Conservation (phyloP, 1,140 invertebrate genomes). For the Manduca sexta region DNA sequence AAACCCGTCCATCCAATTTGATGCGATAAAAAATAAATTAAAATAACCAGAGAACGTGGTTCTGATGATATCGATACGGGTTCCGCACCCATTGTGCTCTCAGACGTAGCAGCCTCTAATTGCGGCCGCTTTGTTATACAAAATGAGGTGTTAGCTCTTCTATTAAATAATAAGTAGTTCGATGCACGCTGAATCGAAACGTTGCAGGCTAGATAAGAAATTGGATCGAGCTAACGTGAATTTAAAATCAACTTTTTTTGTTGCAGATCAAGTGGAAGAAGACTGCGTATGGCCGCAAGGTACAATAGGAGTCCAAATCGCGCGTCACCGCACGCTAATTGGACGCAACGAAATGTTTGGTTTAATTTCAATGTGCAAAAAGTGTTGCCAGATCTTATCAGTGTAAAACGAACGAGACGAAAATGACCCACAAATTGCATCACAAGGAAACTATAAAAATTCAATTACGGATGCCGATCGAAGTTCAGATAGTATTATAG, state of each 20-base stretch:
- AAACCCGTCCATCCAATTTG: conserved; percentile 61
- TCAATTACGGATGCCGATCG: background rate
- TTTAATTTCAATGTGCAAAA: conserved; percentile 9
- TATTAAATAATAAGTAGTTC: conserved; percentile 69
- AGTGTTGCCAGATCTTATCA: background rate
- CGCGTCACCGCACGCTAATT: conserved; percentile 62
- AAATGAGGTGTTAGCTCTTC: conserved; percentile 71
- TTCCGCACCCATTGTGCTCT: conserved; percentile 52
- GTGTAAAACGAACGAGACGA: too few species aligned
- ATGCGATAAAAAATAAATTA: conserved; percentile 70
- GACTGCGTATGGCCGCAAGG: conserved; percentile 62
- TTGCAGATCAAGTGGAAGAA: conserved; percentile 60
- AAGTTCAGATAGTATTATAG: conserved; percentile 37
- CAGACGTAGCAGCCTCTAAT: conserved; percentile 60
- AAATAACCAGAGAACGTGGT: conserved; percentile 47
- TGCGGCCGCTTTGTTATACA: conserved; percentile 67
- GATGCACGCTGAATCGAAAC: conserved; percentile 45
- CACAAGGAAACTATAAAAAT: too few species aligned
- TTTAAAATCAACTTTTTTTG: conserved; percentile 40
- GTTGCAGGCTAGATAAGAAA: conserved; percentile 40
- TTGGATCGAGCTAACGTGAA: conserved; percentile 27
- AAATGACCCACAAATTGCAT: too few species aligned
- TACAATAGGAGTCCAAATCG: conserved; percentile 52
- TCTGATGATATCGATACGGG: conserved; percentile 63
- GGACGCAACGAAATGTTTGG: conserved; percentile 49